These are phyloP conservation scores for Amorpha juglandis DNA, from an alignment of 2,888 invertebrate genomes.

Conservation along the genomic window DNA sequence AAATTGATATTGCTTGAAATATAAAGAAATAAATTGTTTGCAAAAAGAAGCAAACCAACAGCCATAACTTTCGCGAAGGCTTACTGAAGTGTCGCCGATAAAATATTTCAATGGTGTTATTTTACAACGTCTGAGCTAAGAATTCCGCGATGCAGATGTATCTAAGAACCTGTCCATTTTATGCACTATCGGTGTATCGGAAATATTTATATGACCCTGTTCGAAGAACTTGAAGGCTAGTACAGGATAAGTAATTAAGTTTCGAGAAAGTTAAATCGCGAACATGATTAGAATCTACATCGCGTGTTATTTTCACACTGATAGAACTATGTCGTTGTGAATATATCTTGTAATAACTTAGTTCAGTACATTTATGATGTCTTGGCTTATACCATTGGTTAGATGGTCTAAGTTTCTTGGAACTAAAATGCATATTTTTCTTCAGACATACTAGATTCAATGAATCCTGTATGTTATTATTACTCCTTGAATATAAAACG, in stretches of 20 bases:
- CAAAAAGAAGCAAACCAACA: slow-evolving; percentile 45
- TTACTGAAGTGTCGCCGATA: slow-evolving; percentile 49
- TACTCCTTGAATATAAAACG: slow-evolving; percentile 36
- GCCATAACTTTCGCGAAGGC: slow-evolving; percentile 50
- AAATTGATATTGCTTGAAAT: slow-evolving; percentile 4
- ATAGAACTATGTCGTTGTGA: background rate
- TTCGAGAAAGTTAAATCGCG: slow-evolving; percentile 27
- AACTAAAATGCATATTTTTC: slow-evolving; percentile 32
- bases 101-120: slow-evolving; percentile 53
- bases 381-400: background rate
- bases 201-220: slow-evolving; percentile 45
- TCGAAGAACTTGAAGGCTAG: slow-evolving; percentile 36
- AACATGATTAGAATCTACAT: slow-evolving; percentile 28
- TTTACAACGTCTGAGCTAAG: slow-evolving; percentile 44
- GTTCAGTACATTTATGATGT: slow-evolving; percentile 26
- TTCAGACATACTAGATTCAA: slow-evolving; percentile 35
- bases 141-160: slow-evolving; percentile 44
- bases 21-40: slow-evolving; percentile 42
- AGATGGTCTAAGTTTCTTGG: background rate
- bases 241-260: slow-evolving; percentile 35
- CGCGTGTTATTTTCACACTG: background rate
- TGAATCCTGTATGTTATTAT: slow-evolving; percentile 35
- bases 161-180: slow-evolving; percentile 46
- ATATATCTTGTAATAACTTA: background rate
- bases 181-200: slow-evolving; percentile 38